phyloP scores from a whole-genome alignment of 2,113 vertebrate genomes.

The Rhinolophus sinicus region DNA sequence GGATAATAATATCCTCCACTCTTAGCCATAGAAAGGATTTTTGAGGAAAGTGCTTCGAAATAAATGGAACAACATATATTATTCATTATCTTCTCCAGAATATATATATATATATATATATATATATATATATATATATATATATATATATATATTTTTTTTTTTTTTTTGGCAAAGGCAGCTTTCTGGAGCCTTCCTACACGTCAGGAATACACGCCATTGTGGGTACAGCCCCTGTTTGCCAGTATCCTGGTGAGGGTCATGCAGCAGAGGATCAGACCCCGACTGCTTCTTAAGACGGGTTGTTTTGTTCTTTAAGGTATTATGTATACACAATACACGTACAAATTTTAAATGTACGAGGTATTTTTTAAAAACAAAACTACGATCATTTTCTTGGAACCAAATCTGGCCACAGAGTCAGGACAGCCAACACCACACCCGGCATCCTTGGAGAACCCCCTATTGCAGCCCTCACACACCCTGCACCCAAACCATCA shows the following conservation, averaged over 20 bases:
- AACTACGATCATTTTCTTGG: background rate
- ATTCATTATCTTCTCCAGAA: background rate
- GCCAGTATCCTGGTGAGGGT: background rate
- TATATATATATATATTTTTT: too few species aligned
- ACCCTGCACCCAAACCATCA: background rate
- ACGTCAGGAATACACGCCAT: background rate
- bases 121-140: too few species aligned
- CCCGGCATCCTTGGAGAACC: background rate
- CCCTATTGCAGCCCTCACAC: background rate
- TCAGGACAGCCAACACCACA: background rate
- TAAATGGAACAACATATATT: conserved; percentile 1
- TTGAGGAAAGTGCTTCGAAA: background rate
- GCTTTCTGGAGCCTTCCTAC: background rate
- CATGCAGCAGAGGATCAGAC: background rate
- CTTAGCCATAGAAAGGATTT: background rate
- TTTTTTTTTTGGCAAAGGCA: background rate
- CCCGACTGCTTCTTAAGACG: background rate
- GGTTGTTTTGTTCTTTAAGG: background rate
- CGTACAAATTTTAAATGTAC: conserved; percentile 11
- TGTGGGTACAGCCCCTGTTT: background rate
- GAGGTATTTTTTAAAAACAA: background rate
- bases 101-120: too few species aligned
- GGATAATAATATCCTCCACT: background rate
- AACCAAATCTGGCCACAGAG: conserved; percentile 8
- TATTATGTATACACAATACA: background rate